Evolutionary conservation across 2,888 invertebrate genomes (phyloP), one percentile per base, ranked within the genome.

Genomic region (Eucera pruinosa): DNA sequence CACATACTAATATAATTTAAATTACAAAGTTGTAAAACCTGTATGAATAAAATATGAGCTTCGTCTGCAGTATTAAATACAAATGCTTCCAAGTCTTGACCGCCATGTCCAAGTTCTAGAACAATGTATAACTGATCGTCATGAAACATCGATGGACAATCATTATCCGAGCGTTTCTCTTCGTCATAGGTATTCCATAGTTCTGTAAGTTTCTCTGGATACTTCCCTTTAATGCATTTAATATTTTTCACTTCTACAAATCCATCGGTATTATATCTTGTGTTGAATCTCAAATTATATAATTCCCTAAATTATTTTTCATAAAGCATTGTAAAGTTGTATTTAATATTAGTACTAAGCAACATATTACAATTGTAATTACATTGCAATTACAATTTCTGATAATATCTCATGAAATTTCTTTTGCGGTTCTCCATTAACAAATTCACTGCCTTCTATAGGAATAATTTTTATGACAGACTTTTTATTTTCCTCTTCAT

Each of bases 381-480:
- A 96, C 96, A 95, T 95, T 90, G 98, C 95, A 92, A 98, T 97
- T 81, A 97, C 94, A 89, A 98, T 96, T 94, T 99, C 99, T 2
- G 98, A 96, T 67, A 98, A 93, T 87, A 98, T 96, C 93, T 98
- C 97, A 78, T 95, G 94, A 93, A 95, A 97, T 84, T 95, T 96
- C 91, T 98, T 98, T 92, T 98, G 98, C 27, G 93, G 93, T 92
- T 97, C 98, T 65, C 97, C 97, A 94, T 99, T 98, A 79, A 98
- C 96, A 81, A 94, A 92, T 74, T 94, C 93, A 65, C 93, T 92
- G n/a, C 98, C 98, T 90, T 97, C 98, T 83, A 99, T 96, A 0
- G 98, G 98, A 84, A 98, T 97, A 50, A 98, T 94, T 94, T 98
- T 97, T 90, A 97, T 94, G 43, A 97, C 97, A 61, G 95, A 94